Conservation (phyloP, 2,797 vertebrate species). For the Pipistrellus nathusii region DNA sequence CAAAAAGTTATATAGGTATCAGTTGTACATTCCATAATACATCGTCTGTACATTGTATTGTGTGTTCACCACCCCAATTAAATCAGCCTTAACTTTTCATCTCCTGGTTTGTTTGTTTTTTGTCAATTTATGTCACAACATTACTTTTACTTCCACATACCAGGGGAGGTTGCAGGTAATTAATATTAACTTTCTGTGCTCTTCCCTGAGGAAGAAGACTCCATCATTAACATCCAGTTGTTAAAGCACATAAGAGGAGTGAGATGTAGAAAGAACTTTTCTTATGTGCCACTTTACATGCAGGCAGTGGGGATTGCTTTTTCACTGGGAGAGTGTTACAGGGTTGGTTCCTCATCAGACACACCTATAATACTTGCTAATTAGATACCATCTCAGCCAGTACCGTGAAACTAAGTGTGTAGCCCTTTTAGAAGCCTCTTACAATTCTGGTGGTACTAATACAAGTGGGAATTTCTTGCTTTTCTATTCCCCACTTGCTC, state of each 20-base stretch:
- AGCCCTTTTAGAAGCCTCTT: not conserved
- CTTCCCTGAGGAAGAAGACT: slow-evolving; percentile 60
- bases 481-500: slow-evolving; percentile 55
- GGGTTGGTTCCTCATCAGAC: not conserved
- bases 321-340: not conserved
- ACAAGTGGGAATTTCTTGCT: not conserved
- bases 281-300: not conserved
- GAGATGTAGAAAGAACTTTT: slow-evolving; percentile 57
- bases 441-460: slow-evolving; percentile 13
- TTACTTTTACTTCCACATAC: slow-evolving; percentile 69
- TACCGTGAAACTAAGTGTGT: slow-evolving; percentile 22
- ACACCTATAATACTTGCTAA: slow-evolving; percentile 18
- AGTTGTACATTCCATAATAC: not conserved
- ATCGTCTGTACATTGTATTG: not conserved
- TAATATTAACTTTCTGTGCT: slow-evolving; percentile 67
- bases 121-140: slow-evolving; percentile 64
- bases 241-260: slow-evolving; percentile 69
- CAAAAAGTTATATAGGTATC: not conserved
- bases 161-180: slow-evolving; percentile 55
- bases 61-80: not conserved
- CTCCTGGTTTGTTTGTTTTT: slow-evolving; percentile 69
- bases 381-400: not conserved
- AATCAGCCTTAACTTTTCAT: slow-evolving; percentile 59
- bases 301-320: not conserved
- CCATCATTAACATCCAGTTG: not conserved